Evolutionary conservation across 2,797 vertebrate genomes (phyloP).

Genomic region (Malurus splendens): DNA sequence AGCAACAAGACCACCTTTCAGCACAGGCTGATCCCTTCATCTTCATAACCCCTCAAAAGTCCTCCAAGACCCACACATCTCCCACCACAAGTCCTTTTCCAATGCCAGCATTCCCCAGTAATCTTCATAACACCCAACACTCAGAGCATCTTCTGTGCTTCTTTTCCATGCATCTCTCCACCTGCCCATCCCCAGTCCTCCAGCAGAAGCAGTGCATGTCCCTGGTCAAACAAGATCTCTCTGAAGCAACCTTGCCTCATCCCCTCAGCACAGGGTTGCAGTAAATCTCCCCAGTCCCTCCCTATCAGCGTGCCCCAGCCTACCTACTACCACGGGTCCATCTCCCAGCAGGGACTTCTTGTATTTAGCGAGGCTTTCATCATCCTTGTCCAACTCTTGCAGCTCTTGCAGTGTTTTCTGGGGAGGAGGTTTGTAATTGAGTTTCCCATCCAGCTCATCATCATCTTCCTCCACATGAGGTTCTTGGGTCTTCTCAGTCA

Average conservation of each 20-base stretch:
- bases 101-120: neutral
- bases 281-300: neutral
- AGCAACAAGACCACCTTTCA: neutral
- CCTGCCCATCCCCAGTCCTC: neutral
- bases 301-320: neutral
- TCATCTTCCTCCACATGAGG: constrained; percentile 70
- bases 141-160: neutral
- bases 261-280: neutral
- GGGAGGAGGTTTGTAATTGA: constrained; percentile 79
- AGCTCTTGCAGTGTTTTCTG: constrained; percentile 78
- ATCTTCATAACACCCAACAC: neutral
- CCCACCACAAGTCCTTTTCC: neutral
- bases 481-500: constrained; percentile 74
- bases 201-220: neutral
- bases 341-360: constrained; percentile 79
- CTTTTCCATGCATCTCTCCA: neutral
- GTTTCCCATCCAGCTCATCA: constrained; percentile 72
- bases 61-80: neutral
- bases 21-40: neutral
- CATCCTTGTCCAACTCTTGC: constrained; percentile 78
- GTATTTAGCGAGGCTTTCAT: constrained; percentile 77
- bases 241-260: neutral
- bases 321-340: constrained; percentile 74
- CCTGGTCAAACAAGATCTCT: neutral
- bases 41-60: neutral